Conservation (phyloP, 2,888 invertebrate species). For the Acanthococcus lagerstroemiae region DNA sequence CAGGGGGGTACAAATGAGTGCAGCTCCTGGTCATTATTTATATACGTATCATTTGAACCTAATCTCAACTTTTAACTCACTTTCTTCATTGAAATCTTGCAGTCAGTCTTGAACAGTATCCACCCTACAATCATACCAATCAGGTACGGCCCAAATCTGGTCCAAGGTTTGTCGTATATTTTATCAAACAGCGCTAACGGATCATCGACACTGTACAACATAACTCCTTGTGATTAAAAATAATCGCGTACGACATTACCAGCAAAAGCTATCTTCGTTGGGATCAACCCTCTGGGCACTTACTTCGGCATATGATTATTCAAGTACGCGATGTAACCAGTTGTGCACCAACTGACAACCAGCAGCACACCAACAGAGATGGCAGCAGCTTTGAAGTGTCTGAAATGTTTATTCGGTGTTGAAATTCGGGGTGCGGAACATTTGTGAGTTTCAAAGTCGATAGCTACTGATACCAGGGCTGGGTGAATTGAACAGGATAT, state of each 20-base stretch:
- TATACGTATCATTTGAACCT: neutral
- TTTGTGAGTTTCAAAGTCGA: neutral
- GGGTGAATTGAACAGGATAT: neutral
- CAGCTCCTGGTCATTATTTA: neutral
- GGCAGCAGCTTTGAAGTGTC: slow-evolving; percentile 67
- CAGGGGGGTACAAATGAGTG: no score
- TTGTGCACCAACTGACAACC: slow-evolving; percentile 67
- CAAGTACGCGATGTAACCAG: slow-evolving; percentile 67
- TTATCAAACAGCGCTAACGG: slow-evolving; percentile 77
- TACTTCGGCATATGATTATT: slow-evolving; percentile 63
- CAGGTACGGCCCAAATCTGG: slow-evolving; percentile 69
- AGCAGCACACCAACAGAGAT: slow-evolving; percentile 55
- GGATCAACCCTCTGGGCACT: no score
- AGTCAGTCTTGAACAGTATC: slow-evolving; percentile 70
- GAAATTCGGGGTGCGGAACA: no score
- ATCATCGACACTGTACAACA: slow-evolving; percentile 52
- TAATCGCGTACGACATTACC: neutral
- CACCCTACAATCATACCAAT: slow-evolving; percentile 80
- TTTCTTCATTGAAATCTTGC: slow-evolving; percentile 63
- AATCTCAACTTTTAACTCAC: slow-evolving; percentile 41
- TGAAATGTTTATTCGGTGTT: no score
- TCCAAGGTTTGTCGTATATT: slow-evolving; percentile 86
- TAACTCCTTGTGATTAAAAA: neutral
- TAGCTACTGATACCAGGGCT: neutral
- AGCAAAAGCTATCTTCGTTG: no score